Evolutionary conservation across 1,140 invertebrate genomes (phyloP).

Genomic region (Euwallacea similis): DNA sequence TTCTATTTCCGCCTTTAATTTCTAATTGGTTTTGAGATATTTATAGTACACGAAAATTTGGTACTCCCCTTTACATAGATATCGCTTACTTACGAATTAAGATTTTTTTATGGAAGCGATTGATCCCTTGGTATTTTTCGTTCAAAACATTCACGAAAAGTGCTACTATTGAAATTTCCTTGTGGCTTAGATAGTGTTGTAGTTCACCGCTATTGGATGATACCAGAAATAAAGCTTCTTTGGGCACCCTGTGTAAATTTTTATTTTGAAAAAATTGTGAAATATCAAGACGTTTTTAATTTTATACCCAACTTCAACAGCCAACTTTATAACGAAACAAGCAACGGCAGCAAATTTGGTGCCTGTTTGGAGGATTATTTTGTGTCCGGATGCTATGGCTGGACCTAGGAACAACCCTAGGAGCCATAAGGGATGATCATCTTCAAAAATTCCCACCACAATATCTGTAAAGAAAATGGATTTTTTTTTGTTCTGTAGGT

Average conservation of each 20-base stretch:
- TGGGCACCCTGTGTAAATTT: conserved; percentile 39
- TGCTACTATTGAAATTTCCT: conserved; percentile 27
- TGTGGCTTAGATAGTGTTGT: conserved; percentile 28
- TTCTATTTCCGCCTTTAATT: too few species aligned
- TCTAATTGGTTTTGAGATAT: too few species aligned
- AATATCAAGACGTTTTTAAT: too few species aligned
- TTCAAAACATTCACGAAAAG: conserved; percentile 36
- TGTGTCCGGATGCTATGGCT: conserved; percentile 44
- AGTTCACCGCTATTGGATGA: conserved; percentile 34
- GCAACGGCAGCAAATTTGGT: conserved; percentile 35
- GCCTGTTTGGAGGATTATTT: conserved; percentile 42
- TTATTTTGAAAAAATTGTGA: neutral
- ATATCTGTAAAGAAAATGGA: conserved; percentile 27
- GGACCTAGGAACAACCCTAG: conserved; percentile 46
- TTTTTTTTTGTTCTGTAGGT: too few species aligned
- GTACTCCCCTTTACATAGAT: too few species aligned
- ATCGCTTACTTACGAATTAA: conserved; percentile 30
- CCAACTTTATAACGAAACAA: conserved; percentile 42
- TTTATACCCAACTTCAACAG: conserved; percentile 45
- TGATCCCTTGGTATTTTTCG: conserved; percentile 26
- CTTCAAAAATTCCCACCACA: conserved; percentile 40
- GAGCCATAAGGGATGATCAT: conserved; percentile 38
- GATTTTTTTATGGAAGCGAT: conserved; percentile 31
- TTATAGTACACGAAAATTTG: too few species aligned
- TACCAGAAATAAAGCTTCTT: conserved; percentile 33